Percentiles rank a stretch among this genome's conserved stretches.
These are phyloP conservation scores for Notospermus geniculatus DNA, from an alignment of 1,140 invertebrate genomes.

Conservation along the genomic window DNA sequence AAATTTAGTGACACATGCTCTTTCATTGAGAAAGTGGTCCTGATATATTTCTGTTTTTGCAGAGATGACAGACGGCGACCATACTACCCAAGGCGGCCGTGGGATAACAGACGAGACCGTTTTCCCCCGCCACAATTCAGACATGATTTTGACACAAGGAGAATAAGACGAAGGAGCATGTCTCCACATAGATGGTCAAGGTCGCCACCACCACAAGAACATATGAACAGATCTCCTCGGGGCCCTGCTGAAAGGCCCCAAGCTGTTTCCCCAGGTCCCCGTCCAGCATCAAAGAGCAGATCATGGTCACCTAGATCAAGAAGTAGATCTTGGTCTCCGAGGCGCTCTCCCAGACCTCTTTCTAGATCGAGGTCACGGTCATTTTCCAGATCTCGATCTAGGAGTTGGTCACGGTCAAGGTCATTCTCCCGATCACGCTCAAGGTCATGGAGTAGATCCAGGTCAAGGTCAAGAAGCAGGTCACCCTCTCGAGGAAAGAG, in stretches of 20 bases:
- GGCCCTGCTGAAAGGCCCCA: constrained; percentile 5
- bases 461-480: constrained; percentile 25
- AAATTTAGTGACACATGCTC: too few species aligned
- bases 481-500: neutral
- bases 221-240: too few species aligned
- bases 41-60: too few species aligned
- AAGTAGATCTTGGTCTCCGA: constrained; percentile 12
- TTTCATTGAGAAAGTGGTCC: too few species aligned
- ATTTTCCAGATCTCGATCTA: constrained; percentile 24
- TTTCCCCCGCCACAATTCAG: too few species aligned
- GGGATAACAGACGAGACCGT: too few species aligned
- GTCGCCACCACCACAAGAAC: neutral
- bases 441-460: constrained; percentile 34
- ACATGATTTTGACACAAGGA: neutral
- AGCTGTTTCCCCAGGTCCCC: constrained; percentile 17
- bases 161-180: neutral
- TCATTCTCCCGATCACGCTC: constrained; percentile 33
- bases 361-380: constrained; percentile 20
- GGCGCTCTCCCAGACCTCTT: constrained; percentile 17
- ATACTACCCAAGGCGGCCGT: too few species aligned
- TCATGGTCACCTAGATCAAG: neutral
- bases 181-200: neutral
- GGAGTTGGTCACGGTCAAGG: constrained; percentile 31
- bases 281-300: constrained; percentile 29
- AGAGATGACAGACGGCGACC: too few species aligned